phyloP scores from a whole-genome alignment of 2,888 invertebrate genomes.

The Folsomia manolachei region DNA sequence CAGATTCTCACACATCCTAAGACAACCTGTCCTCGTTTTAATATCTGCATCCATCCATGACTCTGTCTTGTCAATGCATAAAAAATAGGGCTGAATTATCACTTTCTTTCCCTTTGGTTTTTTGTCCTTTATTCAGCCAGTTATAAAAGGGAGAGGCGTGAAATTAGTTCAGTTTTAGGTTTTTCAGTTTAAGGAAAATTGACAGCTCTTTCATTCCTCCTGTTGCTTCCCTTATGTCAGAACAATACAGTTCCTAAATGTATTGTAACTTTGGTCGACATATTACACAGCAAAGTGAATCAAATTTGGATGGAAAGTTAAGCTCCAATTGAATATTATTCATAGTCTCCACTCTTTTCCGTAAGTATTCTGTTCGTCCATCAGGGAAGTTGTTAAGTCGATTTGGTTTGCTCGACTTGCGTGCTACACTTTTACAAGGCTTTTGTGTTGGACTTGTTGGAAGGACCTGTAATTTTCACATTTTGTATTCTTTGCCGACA shows the following conservation, averaged over 20 bases:
- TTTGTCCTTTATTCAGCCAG: background rate
- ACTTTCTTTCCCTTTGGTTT: background rate
- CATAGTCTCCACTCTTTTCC: background rate
- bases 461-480: conserved; percentile 4
- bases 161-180: conserved; percentile 19
- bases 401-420: conserved; percentile 15
- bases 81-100: conserved; percentile 18
- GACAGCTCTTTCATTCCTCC: conserved; percentile 14
- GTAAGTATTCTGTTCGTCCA: background rate
- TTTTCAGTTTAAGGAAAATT: conserved; percentile 15
- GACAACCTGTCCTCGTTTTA: background rate
- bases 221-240: background rate
- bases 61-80: background rate
- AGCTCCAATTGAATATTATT: background rate
- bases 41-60: background rate
- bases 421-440: conserved; percentile 10
- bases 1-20: conserved; percentile 29
- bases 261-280: background rate
- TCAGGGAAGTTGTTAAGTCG: conserved; percentile 5
- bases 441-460: background rate
- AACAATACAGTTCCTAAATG: no score
- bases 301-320: conserved; percentile 4
- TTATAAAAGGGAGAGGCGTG: conserved; percentile 18
- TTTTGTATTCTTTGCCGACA: conserved; percentile 7
- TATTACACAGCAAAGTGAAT: background rate